Percentiles rank a stretch among this genome's conserved stretches.
These are phyloP conservation scores for Bos taurus DNA, from an alignment of 2,113 vertebrate genomes.

Conservation along the genomic window DNA sequence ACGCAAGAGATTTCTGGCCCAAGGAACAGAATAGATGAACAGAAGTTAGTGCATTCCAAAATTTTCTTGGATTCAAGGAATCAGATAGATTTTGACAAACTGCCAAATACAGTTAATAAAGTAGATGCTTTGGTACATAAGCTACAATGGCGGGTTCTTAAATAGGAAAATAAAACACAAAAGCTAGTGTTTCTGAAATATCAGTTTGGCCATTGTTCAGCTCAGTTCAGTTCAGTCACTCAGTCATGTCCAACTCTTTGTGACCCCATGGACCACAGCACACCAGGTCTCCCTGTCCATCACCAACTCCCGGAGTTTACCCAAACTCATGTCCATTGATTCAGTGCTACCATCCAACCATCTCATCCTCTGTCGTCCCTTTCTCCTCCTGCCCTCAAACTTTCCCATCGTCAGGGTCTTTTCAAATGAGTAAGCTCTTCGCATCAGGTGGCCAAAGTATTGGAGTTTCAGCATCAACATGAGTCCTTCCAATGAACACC, in stretches of 20 bases:
- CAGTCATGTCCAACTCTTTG: rapidly evolving
- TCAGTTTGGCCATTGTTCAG: neutral
- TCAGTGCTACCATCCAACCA: neutral
- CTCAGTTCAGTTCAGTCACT: neutral
- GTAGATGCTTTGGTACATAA: neutral
- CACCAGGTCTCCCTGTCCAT: neutral
- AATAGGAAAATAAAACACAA: neutral
- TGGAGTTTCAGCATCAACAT: neutral
- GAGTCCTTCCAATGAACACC: neutral
- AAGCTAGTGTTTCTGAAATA: neutral
- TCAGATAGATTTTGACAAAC: neutral
- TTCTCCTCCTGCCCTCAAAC: neutral
- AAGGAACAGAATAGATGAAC: neutral
- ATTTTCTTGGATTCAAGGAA: neutral
- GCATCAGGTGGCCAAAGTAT: neutral
- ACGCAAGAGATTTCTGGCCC: neutral
- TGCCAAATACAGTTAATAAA: neutral
- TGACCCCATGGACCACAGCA: rapidly evolving
- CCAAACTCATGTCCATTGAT: neutral
- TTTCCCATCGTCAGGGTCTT: neutral
- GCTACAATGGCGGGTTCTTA: neutral
- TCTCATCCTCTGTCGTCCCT: neutral
- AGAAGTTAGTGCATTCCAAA: neutral
- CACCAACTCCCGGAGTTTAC: rapidly evolving
- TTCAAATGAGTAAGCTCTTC: neutral